Evolutionary conservation across 2,113 vertebrate species (phyloP), one percentile per base, ranked within the genome.

Genomic region (Thamnaconus septentrionalis): DNA sequence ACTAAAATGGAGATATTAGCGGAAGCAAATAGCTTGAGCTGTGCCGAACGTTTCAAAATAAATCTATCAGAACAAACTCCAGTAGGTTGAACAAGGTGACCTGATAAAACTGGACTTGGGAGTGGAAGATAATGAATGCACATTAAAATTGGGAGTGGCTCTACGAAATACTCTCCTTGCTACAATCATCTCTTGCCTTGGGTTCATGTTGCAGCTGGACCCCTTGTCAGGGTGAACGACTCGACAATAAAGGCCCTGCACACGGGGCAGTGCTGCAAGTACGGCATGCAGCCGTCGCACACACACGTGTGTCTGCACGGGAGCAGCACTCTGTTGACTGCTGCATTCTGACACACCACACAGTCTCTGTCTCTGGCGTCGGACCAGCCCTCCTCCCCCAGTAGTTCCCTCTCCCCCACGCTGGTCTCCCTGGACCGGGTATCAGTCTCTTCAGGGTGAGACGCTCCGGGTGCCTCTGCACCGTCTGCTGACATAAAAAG

Each of bases 301-400:
- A 98, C 85, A 69, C 97, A 98, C 0, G 95, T 82, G 7, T 99
- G 97, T n/a, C 97, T 86, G 76, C 97, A 99, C 0, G 97, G 97
- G 49, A 99, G 83, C 8, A 99, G 89, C 0, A 98, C 97, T 69
- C 94, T 92, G 91, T 97, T 98, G 62, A 98, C 92, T 0, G 90
- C 48, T 6, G 93, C 94, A 0, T 98, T 98, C 82, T 97, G 97
- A 86, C 97, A 99, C 3, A 98, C 94, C 0, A 99, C 95, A 0
- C 97, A 99, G 91, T 98, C 96, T 76, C 86, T 94, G 51, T 86
- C 88, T 6, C 5, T 83, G 47, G 90, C 91, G 44, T 90, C 93
- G 0, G 85, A 87, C 71, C 53, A 91, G 58, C 88, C 92, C 55
- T 89, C 91, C 0, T 71, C 87, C 0, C 73, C 83, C 68, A 90